Conservation (phyloP, 2,113 vertebrate species). For the Willisornis vidua region DNA sequence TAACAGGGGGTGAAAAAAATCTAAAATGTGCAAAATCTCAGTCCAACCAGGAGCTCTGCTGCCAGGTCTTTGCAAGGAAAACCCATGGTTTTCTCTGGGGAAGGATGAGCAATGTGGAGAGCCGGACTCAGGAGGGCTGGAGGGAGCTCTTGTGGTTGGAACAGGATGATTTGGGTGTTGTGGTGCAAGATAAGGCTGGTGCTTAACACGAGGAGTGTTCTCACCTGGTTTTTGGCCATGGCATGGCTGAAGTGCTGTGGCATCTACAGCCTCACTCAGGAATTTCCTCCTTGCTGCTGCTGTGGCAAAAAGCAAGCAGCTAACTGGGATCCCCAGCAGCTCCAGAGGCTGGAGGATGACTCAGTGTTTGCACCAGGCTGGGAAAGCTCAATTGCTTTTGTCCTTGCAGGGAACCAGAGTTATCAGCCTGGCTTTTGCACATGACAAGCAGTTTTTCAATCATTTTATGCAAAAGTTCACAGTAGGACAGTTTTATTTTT, state of each 20-base stretch:
- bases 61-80: not conserved
- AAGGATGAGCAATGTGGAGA: not conserved
- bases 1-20: not conserved
- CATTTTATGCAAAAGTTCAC: not conserved
- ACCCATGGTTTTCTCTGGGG: not conserved
- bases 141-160: not conserved
- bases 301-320: not conserved
- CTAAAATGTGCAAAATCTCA: not conserved
- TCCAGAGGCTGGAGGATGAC: not conserved
- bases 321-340: not conserved
- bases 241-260: rapidly evolving
- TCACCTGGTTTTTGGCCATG: not conserved
- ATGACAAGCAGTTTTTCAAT: not conserved
- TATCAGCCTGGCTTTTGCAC: not conserved
- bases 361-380: not conserved
- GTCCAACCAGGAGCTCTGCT: not conserved
- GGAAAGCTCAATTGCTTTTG: not conserved
- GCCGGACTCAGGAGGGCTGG: not conserved
- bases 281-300: not conserved
- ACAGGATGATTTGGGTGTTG: not conserved
- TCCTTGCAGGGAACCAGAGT: not conserved
- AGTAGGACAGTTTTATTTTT: constrained; percentile 20
- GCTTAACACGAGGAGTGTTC: not conserved
- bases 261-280: not conserved
- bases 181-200: not conserved